Evolutionary conservation across 92 coral and sea anemone genomes (phyloP).

Genomic region (Epizoanthus stellaris): DNA sequence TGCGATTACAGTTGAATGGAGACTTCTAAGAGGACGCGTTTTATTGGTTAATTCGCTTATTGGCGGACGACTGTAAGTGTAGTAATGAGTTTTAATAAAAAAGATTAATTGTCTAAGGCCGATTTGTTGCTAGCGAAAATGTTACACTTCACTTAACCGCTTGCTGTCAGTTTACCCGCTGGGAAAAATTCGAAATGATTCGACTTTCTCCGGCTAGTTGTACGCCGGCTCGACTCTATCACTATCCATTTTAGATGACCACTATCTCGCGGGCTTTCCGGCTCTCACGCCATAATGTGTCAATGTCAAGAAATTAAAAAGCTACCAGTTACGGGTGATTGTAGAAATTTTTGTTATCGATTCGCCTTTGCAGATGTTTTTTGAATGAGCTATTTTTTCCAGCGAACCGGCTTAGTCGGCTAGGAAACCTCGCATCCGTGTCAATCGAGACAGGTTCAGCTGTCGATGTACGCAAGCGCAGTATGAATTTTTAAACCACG

Average conservation of each 20-base stretch:
- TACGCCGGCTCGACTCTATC: not conserved
- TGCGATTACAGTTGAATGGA: constrained; percentile 76
- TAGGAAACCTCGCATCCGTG: constrained; percentile 79
- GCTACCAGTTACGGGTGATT: constrained; percentile 82
- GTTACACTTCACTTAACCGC: constrained; percentile 81
- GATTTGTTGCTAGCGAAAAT: constrained; percentile 83
- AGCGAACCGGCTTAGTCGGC: constrained; percentile 71
- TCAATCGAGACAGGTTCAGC: constrained; percentile 92
- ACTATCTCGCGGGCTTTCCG: not conserved
- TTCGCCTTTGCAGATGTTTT: constrained; percentile 80
- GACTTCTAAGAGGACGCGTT: constrained; percentile 41
- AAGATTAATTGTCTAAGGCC: constrained; percentile 75
- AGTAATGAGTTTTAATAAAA: constrained; percentile 91
- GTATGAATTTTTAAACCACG: constrained; percentile 82
- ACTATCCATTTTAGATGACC: constrained; percentile 10
- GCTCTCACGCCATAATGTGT: constrained; percentile 49
- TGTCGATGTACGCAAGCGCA: constrained; percentile 93
- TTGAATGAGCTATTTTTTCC: constrained; percentile 84
- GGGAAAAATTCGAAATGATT: constrained; percentile 30
- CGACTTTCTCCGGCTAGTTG: constrained; percentile 6
- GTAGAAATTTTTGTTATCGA: constrained; percentile 63
- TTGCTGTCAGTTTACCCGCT: constrained; percentile 66
- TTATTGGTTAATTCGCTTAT: constrained; percentile 71
- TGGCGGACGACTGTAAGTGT: constrained; percentile 83
- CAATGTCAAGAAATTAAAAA: constrained; percentile 58